Conservation (phyloP, 2,888 invertebrate species). For the Malthinus flaveolus region DNA sequence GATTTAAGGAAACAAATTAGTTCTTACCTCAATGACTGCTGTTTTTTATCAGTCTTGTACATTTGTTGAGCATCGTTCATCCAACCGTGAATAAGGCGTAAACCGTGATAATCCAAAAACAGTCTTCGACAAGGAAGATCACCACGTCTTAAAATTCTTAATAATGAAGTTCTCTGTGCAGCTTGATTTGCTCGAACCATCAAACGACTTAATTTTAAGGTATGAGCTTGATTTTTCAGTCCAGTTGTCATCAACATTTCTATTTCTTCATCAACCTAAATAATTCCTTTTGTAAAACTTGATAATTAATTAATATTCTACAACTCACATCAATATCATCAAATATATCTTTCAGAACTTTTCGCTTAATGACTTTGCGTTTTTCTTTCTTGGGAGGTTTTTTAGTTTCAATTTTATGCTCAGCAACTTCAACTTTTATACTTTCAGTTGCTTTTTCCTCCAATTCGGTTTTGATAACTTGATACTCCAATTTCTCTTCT, state of each 20-base stretch:
- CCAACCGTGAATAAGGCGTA: constrained; percentile 90
- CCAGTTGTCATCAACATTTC: constrained; percentile 77
- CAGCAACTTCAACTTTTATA: constrained; percentile 49
- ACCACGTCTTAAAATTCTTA: constrained; percentile 77
- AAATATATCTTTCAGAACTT: constrained; percentile 56
- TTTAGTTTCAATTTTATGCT: constrained; percentile 39
- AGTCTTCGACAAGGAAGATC: constrained; percentile 82
- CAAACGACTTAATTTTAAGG: constrained; percentile 83
- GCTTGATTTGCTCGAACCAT: constrained; percentile 90
- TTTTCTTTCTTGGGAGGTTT: constrained; percentile 48
- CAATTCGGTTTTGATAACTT: constrained; percentile 15
- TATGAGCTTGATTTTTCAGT: constrained; percentile 87
- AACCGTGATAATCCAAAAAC: constrained; percentile 92
- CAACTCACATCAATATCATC: constrained; percentile 66
- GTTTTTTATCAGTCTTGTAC: constrained; percentile 44
- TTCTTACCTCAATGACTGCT: constrained; percentile 43
- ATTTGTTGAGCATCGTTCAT: constrained; percentile 72
- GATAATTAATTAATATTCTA: constrained; percentile 2
- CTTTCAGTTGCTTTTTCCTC: constrained; percentile 52
- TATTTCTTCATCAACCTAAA: constrained; percentile 85
- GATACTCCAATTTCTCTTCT: constrained; percentile 23
- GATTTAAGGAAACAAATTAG: background rate
- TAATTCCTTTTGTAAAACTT: constrained; percentile 29
- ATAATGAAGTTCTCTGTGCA: constrained; percentile 72
- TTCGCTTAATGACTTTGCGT: constrained; percentile 34